Conservation (phyloP, 1,140 invertebrate species). For the Pseudomyrmex concolor region DNA sequence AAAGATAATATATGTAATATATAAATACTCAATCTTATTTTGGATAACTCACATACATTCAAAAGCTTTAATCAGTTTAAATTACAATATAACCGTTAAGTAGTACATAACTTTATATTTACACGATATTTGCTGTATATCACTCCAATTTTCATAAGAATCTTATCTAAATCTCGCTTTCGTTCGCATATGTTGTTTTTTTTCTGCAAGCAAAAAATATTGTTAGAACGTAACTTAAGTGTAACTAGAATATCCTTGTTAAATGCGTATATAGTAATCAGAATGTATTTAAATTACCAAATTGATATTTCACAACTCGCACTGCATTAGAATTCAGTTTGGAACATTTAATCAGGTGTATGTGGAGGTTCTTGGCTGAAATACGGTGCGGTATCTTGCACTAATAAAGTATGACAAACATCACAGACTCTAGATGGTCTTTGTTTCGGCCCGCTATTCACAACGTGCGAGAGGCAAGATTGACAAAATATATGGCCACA, state of each 20-base stretch:
- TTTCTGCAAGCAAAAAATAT: slow-evolving; percentile 58
- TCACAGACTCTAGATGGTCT: slow-evolving; percentile 96
- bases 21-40: slow-evolving; percentile 65
- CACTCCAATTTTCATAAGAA: slow-evolving; percentile 66
- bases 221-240: background rate
- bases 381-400: slow-evolving; percentile 96
- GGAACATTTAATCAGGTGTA: slow-evolving; percentile 86
- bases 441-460: slow-evolving; percentile 94
- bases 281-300: slow-evolving; percentile 44
- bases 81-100: slow-evolving; percentile 81
- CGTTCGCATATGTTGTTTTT: slow-evolving; percentile 11
- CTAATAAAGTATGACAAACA: slow-evolving; percentile 98
- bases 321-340: slow-evolving; percentile 55
- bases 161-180: slow-evolving; percentile 63
- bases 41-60: slow-evolving; percentile 73
- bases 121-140: slow-evolving; percentile 78
- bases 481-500: slow-evolving; percentile 98
- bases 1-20: slow-evolving; percentile 50
- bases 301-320: slow-evolving; percentile 78
- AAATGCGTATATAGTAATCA: slow-evolving; percentile 1
- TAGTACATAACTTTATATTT: slow-evolving; percentile 82
- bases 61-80: slow-evolving; percentile 83
- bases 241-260: background rate
- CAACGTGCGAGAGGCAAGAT: slow-evolving; percentile 92
- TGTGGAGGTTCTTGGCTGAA: slow-evolving; percentile 95